These are phyloP conservation scores for Nematolebias whitei DNA, from an alignment of 2,113 vertebrate genomes.

Conservation along the genomic window DNA sequence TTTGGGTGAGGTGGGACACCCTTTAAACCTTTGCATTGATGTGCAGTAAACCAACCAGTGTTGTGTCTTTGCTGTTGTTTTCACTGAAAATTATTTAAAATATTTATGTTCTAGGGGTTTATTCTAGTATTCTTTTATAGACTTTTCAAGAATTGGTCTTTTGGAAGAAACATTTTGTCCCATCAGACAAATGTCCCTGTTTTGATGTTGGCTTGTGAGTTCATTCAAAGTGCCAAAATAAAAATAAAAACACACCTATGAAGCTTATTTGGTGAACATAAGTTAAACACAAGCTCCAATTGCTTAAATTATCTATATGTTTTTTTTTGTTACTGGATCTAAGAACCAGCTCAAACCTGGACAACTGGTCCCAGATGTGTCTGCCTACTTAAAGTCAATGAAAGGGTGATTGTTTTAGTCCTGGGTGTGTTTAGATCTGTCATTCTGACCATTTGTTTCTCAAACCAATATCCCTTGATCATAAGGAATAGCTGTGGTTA, in stretches of 20 bases:
- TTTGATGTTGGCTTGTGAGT: no score
- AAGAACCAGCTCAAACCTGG: not conserved
- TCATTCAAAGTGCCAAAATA: no score
- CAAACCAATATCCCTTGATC: not conserved
- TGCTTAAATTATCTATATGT: not conserved
- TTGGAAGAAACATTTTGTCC: no score
- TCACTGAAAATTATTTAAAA: no score
- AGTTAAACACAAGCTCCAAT: not conserved
- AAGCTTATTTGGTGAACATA: not conserved
- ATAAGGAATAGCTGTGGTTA: not conserved
- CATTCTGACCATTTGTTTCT: not conserved
- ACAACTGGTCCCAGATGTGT: not conserved
- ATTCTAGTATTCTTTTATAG: no score
- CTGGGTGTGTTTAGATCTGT: not conserved
- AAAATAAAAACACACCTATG: not conserved
- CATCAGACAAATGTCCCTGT: no score
- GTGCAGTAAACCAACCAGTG: not conserved
- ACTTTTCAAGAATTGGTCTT: not conserved
- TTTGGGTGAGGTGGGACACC: not conserved
- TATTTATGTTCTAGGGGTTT: no score
- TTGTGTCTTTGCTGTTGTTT: not conserved
- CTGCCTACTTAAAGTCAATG: not conserved
- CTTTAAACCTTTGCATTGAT: not conserved
- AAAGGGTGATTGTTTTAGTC: not conserved
- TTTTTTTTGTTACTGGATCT: not conserved